Conservation (phyloP, 2,113 vertebrate species). For the Merops nubicus region DNA sequence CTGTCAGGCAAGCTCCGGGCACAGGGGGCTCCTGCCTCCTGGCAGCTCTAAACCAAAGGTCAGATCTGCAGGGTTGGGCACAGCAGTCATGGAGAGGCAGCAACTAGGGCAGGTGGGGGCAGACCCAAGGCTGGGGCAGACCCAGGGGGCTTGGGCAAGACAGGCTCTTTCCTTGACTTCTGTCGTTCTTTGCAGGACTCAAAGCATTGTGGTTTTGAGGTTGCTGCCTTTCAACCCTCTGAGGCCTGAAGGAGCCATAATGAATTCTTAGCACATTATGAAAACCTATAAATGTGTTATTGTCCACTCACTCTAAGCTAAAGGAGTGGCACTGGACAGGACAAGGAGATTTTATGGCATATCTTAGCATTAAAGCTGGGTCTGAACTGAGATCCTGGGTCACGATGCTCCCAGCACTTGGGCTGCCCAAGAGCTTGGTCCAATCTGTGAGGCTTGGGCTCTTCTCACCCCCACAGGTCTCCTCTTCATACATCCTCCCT, state of each 20-base stretch:
- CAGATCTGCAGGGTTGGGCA: background rate
- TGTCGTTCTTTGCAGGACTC: background rate
- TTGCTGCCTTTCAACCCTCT: background rate
- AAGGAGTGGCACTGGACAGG: background rate
- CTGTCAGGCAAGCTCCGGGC: rapidly evolving
- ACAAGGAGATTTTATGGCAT: background rate
- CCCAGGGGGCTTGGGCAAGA: background rate
- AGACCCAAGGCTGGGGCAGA: background rate
- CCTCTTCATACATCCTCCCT: background rate
- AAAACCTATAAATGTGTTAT: background rate
- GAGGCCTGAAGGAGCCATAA: background rate
- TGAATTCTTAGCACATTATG: background rate
- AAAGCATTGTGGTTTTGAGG: background rate
- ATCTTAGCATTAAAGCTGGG: background rate
- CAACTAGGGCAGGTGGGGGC: background rate
- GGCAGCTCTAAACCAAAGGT: constrained; percentile 14
- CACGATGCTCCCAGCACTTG: background rate
- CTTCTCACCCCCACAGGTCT: background rate
- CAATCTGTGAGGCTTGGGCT: background rate
- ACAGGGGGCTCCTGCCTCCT: background rate
- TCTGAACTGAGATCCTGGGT: background rate
- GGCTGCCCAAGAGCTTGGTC: background rate
- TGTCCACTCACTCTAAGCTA: background rate
- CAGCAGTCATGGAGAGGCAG: background rate
- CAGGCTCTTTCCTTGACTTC: background rate